Evolutionary conservation across 2,797 vertebrate genomes (phyloP).

Genomic region (Rhinella marina): DNA sequence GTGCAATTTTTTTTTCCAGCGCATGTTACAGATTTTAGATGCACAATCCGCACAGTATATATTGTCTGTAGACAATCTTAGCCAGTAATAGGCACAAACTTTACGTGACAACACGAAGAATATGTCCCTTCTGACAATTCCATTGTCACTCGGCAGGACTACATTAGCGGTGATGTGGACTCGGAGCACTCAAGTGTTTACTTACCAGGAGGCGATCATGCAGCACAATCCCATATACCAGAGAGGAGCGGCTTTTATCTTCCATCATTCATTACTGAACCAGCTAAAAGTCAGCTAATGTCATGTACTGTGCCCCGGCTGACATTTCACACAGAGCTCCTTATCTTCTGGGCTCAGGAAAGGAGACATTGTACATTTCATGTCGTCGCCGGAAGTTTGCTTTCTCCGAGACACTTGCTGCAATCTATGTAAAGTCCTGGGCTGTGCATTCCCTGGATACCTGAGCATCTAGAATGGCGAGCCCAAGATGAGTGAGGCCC

Average conservation of each 20-base stretch:
- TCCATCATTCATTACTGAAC: background rate
- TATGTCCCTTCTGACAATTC: background rate
- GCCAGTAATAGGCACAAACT: background rate
- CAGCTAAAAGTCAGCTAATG: constrained; percentile 26
- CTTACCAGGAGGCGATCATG: background rate
- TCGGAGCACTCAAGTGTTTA: background rate
- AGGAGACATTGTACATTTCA: background rate
- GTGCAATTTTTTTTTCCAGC: too few relatives aligned
- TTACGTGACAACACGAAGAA: background rate
- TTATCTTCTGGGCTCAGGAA: constrained; percentile 1
- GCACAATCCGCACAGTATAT: too few relatives aligned
- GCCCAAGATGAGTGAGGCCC: background rate
- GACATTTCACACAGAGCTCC: constrained; percentile 21
- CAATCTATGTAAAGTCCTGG: background rate
- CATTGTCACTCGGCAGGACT: background rate
- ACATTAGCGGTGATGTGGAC: background rate
- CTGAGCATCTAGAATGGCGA: background rate
- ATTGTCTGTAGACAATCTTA: too few relatives aligned
- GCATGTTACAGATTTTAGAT: too few relatives aligned
- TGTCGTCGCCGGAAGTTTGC: background rate
- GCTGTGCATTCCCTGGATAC: background rate
- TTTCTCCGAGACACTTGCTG: too few relatives aligned
- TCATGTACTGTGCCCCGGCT: constrained; percentile 28
- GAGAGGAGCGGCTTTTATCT: background rate
- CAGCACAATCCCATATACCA: background rate